Conservation (phyloP, 2,888 invertebrate species). For the Pristionchus exspectatus region DNA sequence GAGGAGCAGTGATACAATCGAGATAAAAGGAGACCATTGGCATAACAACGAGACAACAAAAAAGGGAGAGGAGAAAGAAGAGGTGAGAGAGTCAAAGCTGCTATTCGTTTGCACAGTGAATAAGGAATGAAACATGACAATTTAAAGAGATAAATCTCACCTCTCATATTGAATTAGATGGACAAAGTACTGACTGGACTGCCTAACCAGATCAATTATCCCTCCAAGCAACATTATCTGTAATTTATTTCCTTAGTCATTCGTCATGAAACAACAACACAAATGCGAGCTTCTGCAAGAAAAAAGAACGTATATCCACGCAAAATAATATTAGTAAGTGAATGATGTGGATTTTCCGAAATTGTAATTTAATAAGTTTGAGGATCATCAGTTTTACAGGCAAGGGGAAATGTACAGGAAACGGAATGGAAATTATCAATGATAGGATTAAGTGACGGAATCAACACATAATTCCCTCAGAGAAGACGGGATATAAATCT, state of each 20-base stretch:
- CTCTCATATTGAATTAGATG: background rate
- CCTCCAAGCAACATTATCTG: background rate
- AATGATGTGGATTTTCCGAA: background rate
- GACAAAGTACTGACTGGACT: conserved; percentile 46
- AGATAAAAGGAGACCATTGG: conserved; percentile 9
- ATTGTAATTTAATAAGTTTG: background rate
- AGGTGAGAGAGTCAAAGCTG: background rate
- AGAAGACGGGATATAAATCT: too few species aligned
- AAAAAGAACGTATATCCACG: background rate
- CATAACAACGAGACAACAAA: conserved; percentile 33
- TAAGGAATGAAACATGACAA: background rate
- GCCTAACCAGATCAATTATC: conserved; percentile 15
- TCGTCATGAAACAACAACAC: background rate
- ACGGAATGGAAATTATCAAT: background rate
- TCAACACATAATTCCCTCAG: background rate
- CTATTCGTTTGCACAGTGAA: conserved; percentile 34
- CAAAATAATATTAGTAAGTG: background rate
- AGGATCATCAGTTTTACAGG: background rate
- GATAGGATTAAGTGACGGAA: background rate
- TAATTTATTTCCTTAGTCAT: background rate
- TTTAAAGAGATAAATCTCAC: background rate
- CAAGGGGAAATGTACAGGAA: background rate
- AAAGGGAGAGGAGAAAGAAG: conserved; percentile 6
- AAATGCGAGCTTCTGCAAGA: background rate
- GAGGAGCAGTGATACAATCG: conserved; percentile 35